Evolutionary conservation across 2,888 invertebrate species (phyloP).

Genomic region (Pollenia labialis): DNA sequence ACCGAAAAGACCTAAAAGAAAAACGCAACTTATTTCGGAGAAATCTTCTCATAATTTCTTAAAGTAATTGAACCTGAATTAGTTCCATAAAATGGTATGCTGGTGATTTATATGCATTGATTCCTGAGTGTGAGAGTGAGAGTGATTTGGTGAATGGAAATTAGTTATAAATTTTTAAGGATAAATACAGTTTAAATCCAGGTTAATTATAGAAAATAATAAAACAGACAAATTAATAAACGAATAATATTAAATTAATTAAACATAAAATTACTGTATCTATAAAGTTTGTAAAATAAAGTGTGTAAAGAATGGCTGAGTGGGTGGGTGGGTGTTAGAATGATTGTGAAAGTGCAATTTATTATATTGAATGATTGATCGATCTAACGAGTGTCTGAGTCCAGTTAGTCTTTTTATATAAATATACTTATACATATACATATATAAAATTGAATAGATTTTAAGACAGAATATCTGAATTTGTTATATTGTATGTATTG

Average conservation of each 20-base stretch:
- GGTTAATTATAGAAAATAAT: slow-evolving; percentile 28
- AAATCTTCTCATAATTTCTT: slow-evolving; percentile 3
- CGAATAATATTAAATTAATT: slow-evolving; percentile 49
- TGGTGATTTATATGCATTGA: slow-evolving; percentile 20
- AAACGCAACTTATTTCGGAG: not conserved
- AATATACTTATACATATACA: slow-evolving; percentile 12
- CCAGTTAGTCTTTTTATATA: slow-evolving; percentile 66
- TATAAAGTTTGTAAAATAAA: slow-evolving; percentile 45
- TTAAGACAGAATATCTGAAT: slow-evolving; percentile 57
- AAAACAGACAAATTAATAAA: slow-evolving; percentile 21
- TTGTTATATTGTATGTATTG: slow-evolving; percentile 71
- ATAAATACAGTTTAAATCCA: slow-evolving; percentile 49
- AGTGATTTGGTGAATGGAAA: slow-evolving; percentile 36
- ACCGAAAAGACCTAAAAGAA: too few species aligned
- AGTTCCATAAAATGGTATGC: not conserved
- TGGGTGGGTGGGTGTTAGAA: not conserved
- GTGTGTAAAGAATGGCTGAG: slow-evolving; percentile 28
- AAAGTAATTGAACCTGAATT: slow-evolving; percentile 18
- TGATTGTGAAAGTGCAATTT: slow-evolving; percentile 20
- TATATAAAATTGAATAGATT: slow-evolving; percentile 27
- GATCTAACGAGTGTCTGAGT: slow-evolving; percentile 67
- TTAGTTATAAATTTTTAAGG: slow-evolving; percentile 41
- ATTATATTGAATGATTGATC: slow-evolving; percentile 41
- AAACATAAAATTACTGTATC: slow-evolving; percentile 47
- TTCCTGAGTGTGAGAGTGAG: slow-evolving; percentile 7